phyloP scores from a whole-genome alignment of 2,113 vertebrate species.

The Tautogolabrus adspersus region DNA sequence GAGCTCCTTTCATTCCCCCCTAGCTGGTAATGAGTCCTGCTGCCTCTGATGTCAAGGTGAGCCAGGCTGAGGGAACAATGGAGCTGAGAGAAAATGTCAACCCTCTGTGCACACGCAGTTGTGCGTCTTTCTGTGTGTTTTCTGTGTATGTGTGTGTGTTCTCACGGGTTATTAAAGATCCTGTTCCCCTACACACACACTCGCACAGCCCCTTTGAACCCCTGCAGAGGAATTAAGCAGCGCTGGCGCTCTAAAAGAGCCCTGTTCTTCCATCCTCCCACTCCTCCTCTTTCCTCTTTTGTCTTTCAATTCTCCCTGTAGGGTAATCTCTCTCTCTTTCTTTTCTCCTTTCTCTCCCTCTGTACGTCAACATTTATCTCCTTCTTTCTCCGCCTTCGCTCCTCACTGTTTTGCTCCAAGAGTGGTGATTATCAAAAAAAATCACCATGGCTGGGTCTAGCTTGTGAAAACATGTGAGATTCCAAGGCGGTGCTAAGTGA shows the following conservation, averaged over 20 bases:
- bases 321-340: conserved; percentile 60
- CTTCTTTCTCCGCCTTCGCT: conserved; percentile 26
- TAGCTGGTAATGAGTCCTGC: conserved; percentile 81
- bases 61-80: conserved; percentile 79
- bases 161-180: conserved; percentile 78
- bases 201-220: conserved; percentile 75
- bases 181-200: conserved; percentile 47
- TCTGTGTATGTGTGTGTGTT: conserved; percentile 23
- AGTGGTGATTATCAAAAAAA: conserved; percentile 63
- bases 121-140: conserved; percentile 23
- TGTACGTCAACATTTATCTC: conserved; percentile 19
- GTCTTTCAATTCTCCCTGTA: conserved; percentile 73
- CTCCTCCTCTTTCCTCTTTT: conserved; percentile 73
- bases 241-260: conserved; percentile 63
- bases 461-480: conserved; percentile 45
- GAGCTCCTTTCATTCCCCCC: conserved; percentile 77
- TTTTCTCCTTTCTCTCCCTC: conserved; percentile 23
- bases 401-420: conserved; percentile 53
- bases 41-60: conserved; percentile 84
- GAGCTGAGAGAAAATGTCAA: conserved; percentile 82
- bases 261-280: conserved; percentile 75
- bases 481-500: conserved; percentile 54
- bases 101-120: conserved; percentile 23
- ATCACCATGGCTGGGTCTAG: conserved; percentile 48
- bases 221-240: conserved; percentile 81